These are phyloP conservation scores for Lymantria monacha DNA, from an alignment of 2,888 invertebrate species.

Conservation along the genomic window DNA sequence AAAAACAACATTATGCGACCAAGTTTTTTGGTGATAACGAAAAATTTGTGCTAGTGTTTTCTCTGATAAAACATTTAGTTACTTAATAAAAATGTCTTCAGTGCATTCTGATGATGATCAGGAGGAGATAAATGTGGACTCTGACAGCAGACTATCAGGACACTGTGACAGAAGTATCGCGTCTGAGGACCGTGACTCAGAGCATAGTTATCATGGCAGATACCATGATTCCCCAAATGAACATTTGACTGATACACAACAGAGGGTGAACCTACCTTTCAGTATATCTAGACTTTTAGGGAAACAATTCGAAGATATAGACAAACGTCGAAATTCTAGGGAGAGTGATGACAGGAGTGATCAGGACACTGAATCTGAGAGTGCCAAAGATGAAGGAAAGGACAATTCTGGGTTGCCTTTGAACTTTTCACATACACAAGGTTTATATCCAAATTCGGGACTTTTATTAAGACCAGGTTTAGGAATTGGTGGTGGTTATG, in stretches of 20 bases:
- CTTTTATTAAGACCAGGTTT: conserved; percentile 68
- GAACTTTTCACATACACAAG: conserved; percentile 69
- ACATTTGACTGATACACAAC: conserved; percentile 78
- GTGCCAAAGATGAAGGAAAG: conserved; percentile 72
- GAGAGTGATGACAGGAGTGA: conserved; percentile 78
- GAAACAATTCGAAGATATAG: conserved; percentile 87
- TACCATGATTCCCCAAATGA: conserved; percentile 74
- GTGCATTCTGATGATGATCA: conserved; percentile 84
- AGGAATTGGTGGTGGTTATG: conserved; percentile 77
- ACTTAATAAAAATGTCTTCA: conserved; percentile 65
- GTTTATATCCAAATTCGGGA: conserved; percentile 67
- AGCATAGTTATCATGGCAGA: conserved; percentile 77
- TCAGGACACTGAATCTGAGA: conserved; percentile 76
- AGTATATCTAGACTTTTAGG: conserved; percentile 91
- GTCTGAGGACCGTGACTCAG: conserved; percentile 81
- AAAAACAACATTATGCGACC: conserved; percentile 33
- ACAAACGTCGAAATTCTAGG: conserved; percentile 73
- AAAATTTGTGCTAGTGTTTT: conserved; percentile 56
- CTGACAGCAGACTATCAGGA: conserved; percentile 83
- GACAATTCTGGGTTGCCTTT: conserved; percentile 61
- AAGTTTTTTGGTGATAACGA: conserved; percentile 29
- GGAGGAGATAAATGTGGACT: conserved; percentile 86
- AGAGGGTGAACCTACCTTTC: conserved; percentile 85
- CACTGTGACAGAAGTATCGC: conserved; percentile 76
- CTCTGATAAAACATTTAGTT: conserved; percentile 20